Evolutionary conservation across 2,113 vertebrate genomes (phyloP).

Genomic region (Equus przewalskii): DNA sequence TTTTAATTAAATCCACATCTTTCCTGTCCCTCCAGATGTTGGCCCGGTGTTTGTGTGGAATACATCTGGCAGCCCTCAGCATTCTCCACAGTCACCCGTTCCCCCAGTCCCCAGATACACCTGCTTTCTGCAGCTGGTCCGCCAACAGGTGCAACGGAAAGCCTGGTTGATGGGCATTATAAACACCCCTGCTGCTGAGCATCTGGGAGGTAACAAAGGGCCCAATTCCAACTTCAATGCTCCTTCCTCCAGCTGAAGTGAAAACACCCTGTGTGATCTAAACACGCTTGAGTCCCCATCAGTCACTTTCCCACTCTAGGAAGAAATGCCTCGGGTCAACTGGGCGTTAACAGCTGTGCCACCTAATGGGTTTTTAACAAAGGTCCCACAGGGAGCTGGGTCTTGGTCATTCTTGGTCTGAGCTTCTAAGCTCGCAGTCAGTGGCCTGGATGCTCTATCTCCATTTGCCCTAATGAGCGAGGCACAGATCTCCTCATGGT

Average conservation of each 20-base stretch:
- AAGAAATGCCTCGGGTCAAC: slow-evolving; percentile 58
- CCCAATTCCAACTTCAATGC: slow-evolving; percentile 64
- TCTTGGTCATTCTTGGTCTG: not conserved
- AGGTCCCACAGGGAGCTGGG: not conserved
- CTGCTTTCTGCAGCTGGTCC: slow-evolving; percentile 80
- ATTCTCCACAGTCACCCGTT: slow-evolving; percentile 76
- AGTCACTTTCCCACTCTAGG: slow-evolving; percentile 54
- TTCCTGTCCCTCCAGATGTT: slow-evolving; percentile 75
- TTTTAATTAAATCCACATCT: slow-evolving; percentile 80
- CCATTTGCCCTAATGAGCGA: slow-evolving; percentile 46
- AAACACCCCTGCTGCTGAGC: slow-evolving; percentile 73
- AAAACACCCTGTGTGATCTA: slow-evolving; percentile 49
- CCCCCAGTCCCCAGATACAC: slow-evolving; percentile 77
- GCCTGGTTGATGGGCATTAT: slow-evolving; percentile 74
- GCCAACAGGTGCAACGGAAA: slow-evolving; percentile 81
- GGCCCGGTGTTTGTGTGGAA: slow-evolving; percentile 56
- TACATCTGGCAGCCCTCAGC: slow-evolving; percentile 76
- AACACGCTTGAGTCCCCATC: not conserved
- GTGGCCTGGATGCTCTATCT: not conserved
- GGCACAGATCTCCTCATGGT: not conserved
- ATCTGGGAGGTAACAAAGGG: slow-evolving; percentile 71
- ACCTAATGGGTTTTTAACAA: slow-evolving; percentile 56
- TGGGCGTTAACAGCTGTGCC: slow-evolving; percentile 57
- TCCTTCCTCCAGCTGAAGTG: slow-evolving; percentile 54
- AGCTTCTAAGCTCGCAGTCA: not conserved